Base-by-base conservation (phyloP, 2,797 vertebrate genomes). In the Coccyzus lansbergi region DNA sequence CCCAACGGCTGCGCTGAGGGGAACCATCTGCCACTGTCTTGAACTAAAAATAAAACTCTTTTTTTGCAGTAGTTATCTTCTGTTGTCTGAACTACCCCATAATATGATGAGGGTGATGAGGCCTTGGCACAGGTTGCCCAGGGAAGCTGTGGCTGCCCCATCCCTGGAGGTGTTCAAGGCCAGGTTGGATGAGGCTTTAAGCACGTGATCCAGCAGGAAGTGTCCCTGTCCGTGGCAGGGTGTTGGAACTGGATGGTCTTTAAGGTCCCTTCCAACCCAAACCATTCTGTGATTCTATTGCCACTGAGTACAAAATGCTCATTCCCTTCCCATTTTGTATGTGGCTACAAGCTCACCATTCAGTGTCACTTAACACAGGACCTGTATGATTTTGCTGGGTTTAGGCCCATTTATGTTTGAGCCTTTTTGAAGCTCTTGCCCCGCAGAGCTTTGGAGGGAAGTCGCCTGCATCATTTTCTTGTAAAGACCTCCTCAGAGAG, bases 1-100 rank as follows among this genome's bases (percentile, higher is more conserved):
- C 98, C n/a, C 97, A 97, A 42, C 71, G 75, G 46, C 82, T 34
- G 58, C 86, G 11, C 71, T 92, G 92, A 96, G 49, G 34, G 34
- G 46, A 86, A 56, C 56, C 60, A 36, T 83, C 91, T 87, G 89
- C 82, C 59, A 6, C 36, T 53, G 10, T 16, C 68, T 85, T 52
- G 15, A 51, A 74, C 68, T 82, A 82, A 94, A 94, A 96, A 94
- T 94, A 97, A 95, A 94, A 36, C 12, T 55, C 0, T 0, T 26
- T 82, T 82, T n/a, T 58, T 86, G 69, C 49, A 76, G 49, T n/a
- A 74, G 42, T 59, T 1, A 0, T 62, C 44, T 67, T n/a, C 36
- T 94, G 53, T 28, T 76, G 15, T 52, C 55, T 75, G 67, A 84
- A 34, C 49, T 67, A 59, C 48, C 12, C 60, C 7, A 4, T 46